Evolutionary conservation across 2,888 invertebrate genomes (phyloP).

Genomic region (Torymus aiolomorphi): DNA sequence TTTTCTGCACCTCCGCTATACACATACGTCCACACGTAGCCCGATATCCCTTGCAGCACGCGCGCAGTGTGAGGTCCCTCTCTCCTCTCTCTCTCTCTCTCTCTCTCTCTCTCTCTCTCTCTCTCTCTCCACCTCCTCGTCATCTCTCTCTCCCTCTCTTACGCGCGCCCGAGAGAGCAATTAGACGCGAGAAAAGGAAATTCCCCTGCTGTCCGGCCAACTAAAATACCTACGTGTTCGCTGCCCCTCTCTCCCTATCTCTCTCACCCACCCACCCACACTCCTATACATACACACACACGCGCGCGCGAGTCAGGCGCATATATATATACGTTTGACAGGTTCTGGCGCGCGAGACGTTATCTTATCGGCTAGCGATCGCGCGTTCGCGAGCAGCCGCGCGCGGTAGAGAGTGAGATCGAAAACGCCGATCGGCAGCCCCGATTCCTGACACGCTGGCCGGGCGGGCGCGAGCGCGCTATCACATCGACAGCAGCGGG

Average conservation of each 20-base stretch:
- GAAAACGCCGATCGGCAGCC: slow-evolving; percentile 34
- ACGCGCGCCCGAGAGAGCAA: slow-evolving; percentile 37
- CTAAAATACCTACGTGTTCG: slow-evolving; percentile 24
- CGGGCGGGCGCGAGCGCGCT: background rate
- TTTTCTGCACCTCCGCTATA: too few relatives aligned
- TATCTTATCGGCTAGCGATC: slow-evolving; percentile 51
- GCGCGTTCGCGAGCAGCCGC: background rate
- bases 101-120: background rate
- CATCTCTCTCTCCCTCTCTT: slow-evolving; percentile 6
- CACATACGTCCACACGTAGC: too few relatives aligned
- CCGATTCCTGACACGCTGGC: slow-evolving; percentile 17
- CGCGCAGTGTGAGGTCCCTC: slow-evolving; percentile 35
- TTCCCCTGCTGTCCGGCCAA: slow-evolving; percentile 18
- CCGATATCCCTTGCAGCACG: background rate
- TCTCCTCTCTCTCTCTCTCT: slow-evolving; percentile 1
- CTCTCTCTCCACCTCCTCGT: slow-evolving; percentile 7
- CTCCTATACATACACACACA: too few relatives aligned
- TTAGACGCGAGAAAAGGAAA: slow-evolving; percentile 48
- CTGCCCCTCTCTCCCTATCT: too few relatives aligned
- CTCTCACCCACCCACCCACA: too few relatives aligned
- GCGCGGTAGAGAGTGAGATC: slow-evolving; percentile 10
- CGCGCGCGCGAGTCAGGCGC: too few relatives aligned
- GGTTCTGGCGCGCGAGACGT: slow-evolving; percentile 31
- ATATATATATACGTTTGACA: slow-evolving; percentile 4
- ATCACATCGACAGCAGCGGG: slow-evolving; percentile 28